Evolutionary conservation across 2,797 vertebrate genomes (phyloP).

Genomic region (Synanceia verrucosa): DNA sequence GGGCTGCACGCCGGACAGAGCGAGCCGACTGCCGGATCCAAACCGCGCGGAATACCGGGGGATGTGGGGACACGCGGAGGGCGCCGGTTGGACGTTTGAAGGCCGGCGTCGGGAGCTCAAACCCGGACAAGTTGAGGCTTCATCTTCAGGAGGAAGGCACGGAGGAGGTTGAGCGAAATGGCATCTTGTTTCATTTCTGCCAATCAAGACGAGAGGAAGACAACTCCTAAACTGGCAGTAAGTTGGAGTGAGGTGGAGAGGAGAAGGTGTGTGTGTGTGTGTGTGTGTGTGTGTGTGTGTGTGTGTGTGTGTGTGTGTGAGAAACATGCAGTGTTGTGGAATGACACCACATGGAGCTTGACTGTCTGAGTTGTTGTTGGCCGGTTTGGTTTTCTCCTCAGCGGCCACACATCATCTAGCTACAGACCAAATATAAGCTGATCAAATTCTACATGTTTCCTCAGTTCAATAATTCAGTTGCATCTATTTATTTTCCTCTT

Average conservation of each 20-base stretch:
- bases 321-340: conserved; percentile 66
- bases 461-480: rapidly evolving
- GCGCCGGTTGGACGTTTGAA: conserved; percentile 23
- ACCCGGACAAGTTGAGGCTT: conserved; percentile 51
- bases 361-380: conserved; percentile 44
- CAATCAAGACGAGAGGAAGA: conserved; percentile 87
- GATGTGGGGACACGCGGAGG: conserved; percentile 38
- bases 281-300: conserved; percentile 15
- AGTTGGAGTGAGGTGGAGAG: conserved; percentile 81
- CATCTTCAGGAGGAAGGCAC: neutral
- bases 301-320: conserved; percentile 22
- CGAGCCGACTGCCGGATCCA: conserved; percentile 31
- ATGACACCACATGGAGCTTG: conserved; percentile 65
- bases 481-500: neutral
- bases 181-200: conserved; percentile 81
- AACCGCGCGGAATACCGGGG: conserved; percentile 69
- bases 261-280: conserved; percentile 48
- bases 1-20: conserved; percentile 46
- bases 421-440: neutral
- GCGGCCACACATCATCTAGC: neutral
- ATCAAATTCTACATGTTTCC: neutral
- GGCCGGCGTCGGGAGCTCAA: conserved; percentile 74
- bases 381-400: conserved; percentile 17
- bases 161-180: conserved; percentile 62
- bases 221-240: conserved; percentile 89